These are phyloP conservation scores for Talpa occidentalis DNA, from an alignment of 2,113 vertebrate genomes.

Conservation along the genomic window DNA sequence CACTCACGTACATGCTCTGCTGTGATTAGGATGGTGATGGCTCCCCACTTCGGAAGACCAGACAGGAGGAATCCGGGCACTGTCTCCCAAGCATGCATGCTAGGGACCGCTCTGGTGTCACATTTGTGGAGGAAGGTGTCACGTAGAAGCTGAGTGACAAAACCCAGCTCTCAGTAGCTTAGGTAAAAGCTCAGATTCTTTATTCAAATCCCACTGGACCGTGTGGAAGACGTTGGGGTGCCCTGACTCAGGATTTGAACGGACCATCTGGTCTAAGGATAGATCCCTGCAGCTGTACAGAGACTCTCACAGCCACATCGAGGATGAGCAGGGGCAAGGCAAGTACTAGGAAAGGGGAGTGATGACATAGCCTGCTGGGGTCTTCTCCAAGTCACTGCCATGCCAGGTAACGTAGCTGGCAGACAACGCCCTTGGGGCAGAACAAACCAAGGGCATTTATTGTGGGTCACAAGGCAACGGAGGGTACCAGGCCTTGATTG, in stretches of 20 bases:
- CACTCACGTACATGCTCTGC: background rate
- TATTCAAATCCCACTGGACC: background rate
- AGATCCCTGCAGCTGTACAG: background rate
- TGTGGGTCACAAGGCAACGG: background rate
- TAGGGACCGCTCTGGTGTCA: background rate
- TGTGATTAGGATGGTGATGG: background rate
- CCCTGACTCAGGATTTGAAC: background rate
- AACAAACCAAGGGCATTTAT: background rate
- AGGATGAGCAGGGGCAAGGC: background rate
- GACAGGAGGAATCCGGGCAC: no score
- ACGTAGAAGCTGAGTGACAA: background rate
- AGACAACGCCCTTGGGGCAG: background rate
- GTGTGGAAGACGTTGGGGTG: background rate
- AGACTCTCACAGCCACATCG: background rate
- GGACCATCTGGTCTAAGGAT: background rate
- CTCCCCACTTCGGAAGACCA: background rate
- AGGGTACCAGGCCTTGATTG: background rate
- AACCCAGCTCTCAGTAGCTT: background rate
- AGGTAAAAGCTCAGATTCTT: background rate
- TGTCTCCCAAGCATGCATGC: background rate
- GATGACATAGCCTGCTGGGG: background rate
- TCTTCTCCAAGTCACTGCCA: background rate
- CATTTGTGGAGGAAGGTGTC: background rate
- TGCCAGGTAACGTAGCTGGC: background rate
- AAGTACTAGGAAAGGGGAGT: background rate